These are phyloP conservation scores for Amphiprion percula DNA, from an alignment of 2,113 vertebrate species.

Conservation along the genomic window DNA sequence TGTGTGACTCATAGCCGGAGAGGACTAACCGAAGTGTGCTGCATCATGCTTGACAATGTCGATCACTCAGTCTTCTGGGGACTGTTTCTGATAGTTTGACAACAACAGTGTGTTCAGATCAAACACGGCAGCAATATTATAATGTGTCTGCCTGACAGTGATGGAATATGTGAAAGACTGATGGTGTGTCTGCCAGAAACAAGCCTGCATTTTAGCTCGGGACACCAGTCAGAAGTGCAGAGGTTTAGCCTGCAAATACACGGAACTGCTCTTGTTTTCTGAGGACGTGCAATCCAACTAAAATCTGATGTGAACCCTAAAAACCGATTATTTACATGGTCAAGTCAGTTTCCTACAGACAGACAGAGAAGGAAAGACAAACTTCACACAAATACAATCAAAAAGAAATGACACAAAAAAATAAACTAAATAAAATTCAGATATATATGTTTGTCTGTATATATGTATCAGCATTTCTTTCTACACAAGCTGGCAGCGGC, in stretches of 20 bases:
- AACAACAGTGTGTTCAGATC: constrained; percentile 52
- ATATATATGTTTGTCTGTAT: constrained; percentile 1
- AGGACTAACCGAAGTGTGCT: constrained; percentile 60
- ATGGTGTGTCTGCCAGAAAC: constrained; percentile 19
- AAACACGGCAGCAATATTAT: constrained; percentile 36
- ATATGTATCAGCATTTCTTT: background rate
- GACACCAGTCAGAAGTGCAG: constrained; percentile 15
- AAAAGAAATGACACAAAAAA: constrained; percentile 7
- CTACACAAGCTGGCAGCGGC: background rate
- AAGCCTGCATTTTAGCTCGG: background rate
- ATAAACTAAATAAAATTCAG: background rate
- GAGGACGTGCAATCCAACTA: background rate
- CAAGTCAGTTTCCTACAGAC: background rate
- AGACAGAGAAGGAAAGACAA: background rate
- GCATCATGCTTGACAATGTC: constrained; percentile 72
- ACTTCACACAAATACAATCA: constrained; percentile 29
- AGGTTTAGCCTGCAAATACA: constrained; percentile 1
- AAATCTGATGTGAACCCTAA: constrained; percentile 7
- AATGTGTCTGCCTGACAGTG: constrained; percentile 28
- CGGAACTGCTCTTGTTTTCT: background rate
- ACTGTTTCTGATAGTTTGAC: constrained; percentile 61
- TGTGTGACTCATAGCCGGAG: constrained; percentile 75
- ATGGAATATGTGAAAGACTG: constrained; percentile 15
- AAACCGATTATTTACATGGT: constrained; percentile 9
- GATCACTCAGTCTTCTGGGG: constrained; percentile 47